A percentile compares a stretch with the other conserved stretches of the same genome.
These are phyloP conservation scores for Planococcus citri DNA, from an alignment of 1,140 invertebrate species.

Conservation along the genomic window DNA sequence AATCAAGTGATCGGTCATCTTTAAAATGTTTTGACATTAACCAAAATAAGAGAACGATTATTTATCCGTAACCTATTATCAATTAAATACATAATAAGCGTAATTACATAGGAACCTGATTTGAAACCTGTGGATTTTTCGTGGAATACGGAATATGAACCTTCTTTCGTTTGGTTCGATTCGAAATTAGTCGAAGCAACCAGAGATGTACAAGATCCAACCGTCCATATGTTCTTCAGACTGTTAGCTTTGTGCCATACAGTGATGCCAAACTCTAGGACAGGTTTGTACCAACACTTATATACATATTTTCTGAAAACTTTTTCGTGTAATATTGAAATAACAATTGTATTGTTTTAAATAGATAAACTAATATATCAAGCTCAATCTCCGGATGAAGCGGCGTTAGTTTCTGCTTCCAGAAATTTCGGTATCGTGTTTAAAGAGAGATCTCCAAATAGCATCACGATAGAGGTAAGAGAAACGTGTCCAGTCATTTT, in stretches of 20 bases:
- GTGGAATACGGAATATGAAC: constrained; percentile 80
- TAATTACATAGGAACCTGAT: neutral
- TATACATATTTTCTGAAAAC: neutral
- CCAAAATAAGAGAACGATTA: too few species aligned
- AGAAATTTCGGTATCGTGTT: constrained; percentile 99
- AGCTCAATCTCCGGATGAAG: constrained; percentile 96
- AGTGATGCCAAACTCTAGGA: constrained; percentile 90
- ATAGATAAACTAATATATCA: constrained; percentile 58
- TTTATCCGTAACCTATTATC: too few species aligned
- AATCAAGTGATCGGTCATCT: too few species aligned
- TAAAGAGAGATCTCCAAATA: constrained; percentile 80
- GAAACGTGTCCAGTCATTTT: neutral
- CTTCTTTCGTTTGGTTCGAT: constrained; percentile 91
- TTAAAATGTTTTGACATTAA: too few species aligned
- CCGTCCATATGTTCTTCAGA: constrained; percentile 59
- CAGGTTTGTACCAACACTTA: constrained; percentile 58
- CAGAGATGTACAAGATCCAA: constrained; percentile 52
- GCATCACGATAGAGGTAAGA: constrained; percentile 74
- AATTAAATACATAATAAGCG: too few species aligned
- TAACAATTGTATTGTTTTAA: constrained; percentile 30
- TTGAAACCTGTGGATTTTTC: constrained; percentile 56
- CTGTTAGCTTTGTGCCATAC: constrained; percentile 86
- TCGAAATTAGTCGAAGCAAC: constrained; percentile 66
- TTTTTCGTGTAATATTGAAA: neutral
- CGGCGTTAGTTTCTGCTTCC: constrained; percentile 90